Conservation (phyloP, 2,797 vertebrate genomes). For the Acestrorhynchus altus region DNA sequence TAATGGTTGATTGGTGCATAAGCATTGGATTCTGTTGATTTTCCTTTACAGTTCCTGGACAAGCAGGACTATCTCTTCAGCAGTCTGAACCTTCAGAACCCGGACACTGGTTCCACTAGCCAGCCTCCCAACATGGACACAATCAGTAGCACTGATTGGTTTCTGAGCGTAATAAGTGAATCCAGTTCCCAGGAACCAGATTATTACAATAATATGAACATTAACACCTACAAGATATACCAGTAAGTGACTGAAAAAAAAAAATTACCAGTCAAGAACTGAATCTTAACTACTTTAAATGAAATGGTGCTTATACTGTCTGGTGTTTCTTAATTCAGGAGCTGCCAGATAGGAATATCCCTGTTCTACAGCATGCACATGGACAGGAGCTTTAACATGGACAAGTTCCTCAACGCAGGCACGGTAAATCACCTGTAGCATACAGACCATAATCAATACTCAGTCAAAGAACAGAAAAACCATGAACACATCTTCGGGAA, state of each 20-base stretch:
- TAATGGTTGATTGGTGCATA: too few species aligned
- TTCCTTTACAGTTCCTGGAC: slow-evolving; percentile 44
- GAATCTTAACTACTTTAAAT: too few species aligned
- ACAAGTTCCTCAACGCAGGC: slow-evolving; percentile 43
- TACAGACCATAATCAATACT: too few species aligned
- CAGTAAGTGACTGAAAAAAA: slow-evolving; percentile 30
- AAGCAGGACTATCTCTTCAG: slow-evolving; percentile 24
- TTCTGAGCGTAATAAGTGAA: not conserved
- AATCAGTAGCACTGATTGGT: not conserved
- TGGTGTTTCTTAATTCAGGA: slow-evolving; percentile 22
- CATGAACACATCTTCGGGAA: too few species aligned
- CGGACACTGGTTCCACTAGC: not conserved
- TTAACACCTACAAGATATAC: slow-evolving; percentile 30
- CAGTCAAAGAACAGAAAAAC: too few species aligned
- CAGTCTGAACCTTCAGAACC: not conserved
- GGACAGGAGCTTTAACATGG: slow-evolving; percentile 40
- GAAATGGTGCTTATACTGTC: too few species aligned
- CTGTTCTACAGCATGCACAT: slow-evolving; percentile 53
- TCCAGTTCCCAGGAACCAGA: not conserved
- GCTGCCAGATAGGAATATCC: slow-evolving; percentile 45
- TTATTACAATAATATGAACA: not conserved
- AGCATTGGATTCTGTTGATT: not conserved
- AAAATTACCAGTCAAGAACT: too few species aligned
- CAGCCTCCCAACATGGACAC: not conserved
- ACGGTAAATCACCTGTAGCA: slow-evolving; percentile 25